phyloP scores from a whole-genome alignment of 2,797 vertebrate genomes.

The Scolopax rusticola region DNA sequence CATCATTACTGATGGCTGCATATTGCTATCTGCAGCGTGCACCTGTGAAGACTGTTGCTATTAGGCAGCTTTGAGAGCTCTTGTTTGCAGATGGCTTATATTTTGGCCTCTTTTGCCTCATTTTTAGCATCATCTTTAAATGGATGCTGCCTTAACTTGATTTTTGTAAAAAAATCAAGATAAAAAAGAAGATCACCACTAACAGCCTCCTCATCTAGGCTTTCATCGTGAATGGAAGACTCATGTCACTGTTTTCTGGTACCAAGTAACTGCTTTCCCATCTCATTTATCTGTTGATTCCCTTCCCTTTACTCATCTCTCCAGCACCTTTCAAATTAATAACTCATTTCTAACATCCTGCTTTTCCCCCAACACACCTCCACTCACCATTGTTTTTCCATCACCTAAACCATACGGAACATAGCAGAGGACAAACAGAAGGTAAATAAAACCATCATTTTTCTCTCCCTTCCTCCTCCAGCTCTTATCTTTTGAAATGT shows the following conservation, averaged over 20 bases:
- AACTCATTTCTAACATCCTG: background rate
- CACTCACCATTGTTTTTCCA: background rate
- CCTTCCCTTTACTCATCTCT: background rate
- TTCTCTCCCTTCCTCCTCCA: background rate
- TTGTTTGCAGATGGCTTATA: background rate
- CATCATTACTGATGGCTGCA: background rate
- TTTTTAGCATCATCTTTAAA: background rate
- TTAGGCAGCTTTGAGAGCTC: background rate
- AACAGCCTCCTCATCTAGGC: background rate
- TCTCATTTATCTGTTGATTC: background rate
- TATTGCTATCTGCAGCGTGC: background rate
- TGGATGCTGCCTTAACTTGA: background rate
- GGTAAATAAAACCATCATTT: background rate
- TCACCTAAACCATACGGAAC: background rate
- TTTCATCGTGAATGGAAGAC: background rate
- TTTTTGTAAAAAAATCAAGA: background rate
- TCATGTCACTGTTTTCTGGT: background rate
- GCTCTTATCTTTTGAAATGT: background rate
- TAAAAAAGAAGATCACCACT: background rate
- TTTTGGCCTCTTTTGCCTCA: background rate
- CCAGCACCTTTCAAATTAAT: background rate
- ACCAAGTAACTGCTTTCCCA: background rate
- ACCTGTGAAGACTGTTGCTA: background rate
- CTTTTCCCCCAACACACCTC: background rate
- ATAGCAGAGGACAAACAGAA: background rate